Base-by-base conservation (phyloP, 2,888 invertebrate species). In the Heliothis peltigera region DNA sequence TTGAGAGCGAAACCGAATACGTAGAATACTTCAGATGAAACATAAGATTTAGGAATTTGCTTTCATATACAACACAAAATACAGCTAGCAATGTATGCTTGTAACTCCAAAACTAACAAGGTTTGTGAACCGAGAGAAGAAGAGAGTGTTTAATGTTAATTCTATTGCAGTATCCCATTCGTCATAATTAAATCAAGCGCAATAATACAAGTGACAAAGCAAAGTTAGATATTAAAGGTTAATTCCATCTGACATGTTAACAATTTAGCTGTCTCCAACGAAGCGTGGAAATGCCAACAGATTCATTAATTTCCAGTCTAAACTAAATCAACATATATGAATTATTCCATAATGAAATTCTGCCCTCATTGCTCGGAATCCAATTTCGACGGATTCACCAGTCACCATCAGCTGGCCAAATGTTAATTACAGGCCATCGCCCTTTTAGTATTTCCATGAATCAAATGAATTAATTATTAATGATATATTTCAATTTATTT, bases 1-100 rank as follows among this genome's bases (percentile, higher is more conserved):
- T 55, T 60, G 70, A 56, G 55, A 56, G 75, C 57, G 70, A 57
- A 70, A 73, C 70, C 43, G 57, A 73, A 73, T 73, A 65, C 75
- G 70, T 64, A 47, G 52, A 44, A 60, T 65, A 39, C 18, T 70
- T 58, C 47, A 17, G 46, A 32, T 59, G 10, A 42, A 69, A n/a
- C 49, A 54, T 59, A 17, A 25, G 65, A 64, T 57, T 74, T 70
- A 61, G 75, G 39, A 39, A 39, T 39, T 39, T 4, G 39, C 39
- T 39, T 39, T 39, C 15, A 39, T 39, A n/a, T n/a, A 39, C 15
- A n/a, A 39, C 39, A 39, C 39, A n/a, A 39, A 32, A 32, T 32
- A 32, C 32, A 32, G 32, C 32, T 2, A 12, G 32, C 3, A 32
- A 32, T 32, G 12, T 32, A 32, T 32, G 32, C 10, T 0, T 12